Conservation (phyloP, 2,113 vertebrate species). For the Leptobrachium leishanense region DNA sequence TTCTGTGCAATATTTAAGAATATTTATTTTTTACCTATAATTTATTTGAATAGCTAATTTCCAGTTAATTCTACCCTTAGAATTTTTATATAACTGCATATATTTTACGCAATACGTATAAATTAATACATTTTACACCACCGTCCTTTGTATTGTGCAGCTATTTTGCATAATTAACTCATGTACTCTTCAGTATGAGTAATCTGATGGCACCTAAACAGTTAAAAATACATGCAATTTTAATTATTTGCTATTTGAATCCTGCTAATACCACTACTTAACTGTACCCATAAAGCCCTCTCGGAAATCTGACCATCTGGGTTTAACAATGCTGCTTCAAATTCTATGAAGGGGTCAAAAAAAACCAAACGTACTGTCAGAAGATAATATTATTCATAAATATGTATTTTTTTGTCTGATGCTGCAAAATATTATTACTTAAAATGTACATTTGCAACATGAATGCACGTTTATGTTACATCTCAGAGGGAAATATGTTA, state of each 20-base stretch:
- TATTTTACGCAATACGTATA: too few species aligned
- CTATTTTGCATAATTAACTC: too few species aligned
- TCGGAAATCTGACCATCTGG: neutral
- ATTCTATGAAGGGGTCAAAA: conserved; percentile 3
- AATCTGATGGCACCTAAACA: neutral
- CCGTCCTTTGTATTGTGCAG: too few species aligned
- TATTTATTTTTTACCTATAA: too few species aligned
- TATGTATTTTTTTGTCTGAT: neutral
- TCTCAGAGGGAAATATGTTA: neutral
- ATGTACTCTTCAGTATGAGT: too few species aligned
- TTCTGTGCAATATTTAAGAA: too few species aligned
- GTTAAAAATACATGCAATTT: neutral
- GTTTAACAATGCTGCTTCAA: neutral
- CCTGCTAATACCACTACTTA: neutral
- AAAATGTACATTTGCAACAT: too few species aligned
- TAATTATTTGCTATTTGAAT: neutral
- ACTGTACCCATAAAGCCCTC: conserved; percentile 7
- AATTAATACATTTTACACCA: too few species aligned
- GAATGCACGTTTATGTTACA: too few species aligned
- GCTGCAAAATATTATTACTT: neutral
- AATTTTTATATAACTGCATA: too few species aligned
- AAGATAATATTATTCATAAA: neutral
- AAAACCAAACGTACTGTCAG: neutral
- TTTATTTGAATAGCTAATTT: too few species aligned
- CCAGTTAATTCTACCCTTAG: too few species aligned